Base-by-base conservation (phyloP, 1,140 invertebrate genomes). In the Rhyacophila brunnea region DNA sequence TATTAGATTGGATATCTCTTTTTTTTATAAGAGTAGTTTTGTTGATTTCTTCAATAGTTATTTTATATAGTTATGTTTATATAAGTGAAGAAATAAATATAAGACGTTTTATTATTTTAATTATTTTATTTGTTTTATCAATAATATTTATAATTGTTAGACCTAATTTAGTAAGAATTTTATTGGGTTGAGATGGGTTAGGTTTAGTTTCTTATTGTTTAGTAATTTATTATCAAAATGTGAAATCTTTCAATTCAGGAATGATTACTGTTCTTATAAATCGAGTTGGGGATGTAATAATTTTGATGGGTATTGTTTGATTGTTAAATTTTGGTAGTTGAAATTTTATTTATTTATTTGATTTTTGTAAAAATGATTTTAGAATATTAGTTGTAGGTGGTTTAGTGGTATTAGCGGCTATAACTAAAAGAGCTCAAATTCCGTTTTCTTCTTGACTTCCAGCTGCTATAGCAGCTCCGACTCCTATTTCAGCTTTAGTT, bases 341-440 rank as follows among this genome's bases (percentile, higher is more conserved):
- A 75, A 78, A 73, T 74, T 76, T 71, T 74, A 67, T 74, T 67
- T 77, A 70, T 74, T 77, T 75, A 75, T 68, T 79, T 69, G 66
- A 75, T 66, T 68, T 76, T 69, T 75, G 76, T 67, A 67, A 68
- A 67, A 73, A 65, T 67, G 67, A 74, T 68, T 67, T 49, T 67
- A 68, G 66, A 63, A 75, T 76, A 69, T 61, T 68, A 64, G 59
- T 80, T 62, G 69, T 82, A 74, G 67, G 74, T 6, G 52, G 68
- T 53, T 69, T 83, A 69, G 67, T 84, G 47, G 67, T 60, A 87
- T 68, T 84, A 66, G 80, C 80, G 2, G 71, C 77, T 46, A 80
- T 87, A 74, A 89, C 87, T 63, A 89, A 89, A 74, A 88, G 85
- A 65, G 86, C 86, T 68, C 85, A 88, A 77, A 80, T 88, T 79